Evolutionary conservation across 2,888 invertebrate species (phyloP).

Genomic region (Apomyelois bistriatella): DNA sequence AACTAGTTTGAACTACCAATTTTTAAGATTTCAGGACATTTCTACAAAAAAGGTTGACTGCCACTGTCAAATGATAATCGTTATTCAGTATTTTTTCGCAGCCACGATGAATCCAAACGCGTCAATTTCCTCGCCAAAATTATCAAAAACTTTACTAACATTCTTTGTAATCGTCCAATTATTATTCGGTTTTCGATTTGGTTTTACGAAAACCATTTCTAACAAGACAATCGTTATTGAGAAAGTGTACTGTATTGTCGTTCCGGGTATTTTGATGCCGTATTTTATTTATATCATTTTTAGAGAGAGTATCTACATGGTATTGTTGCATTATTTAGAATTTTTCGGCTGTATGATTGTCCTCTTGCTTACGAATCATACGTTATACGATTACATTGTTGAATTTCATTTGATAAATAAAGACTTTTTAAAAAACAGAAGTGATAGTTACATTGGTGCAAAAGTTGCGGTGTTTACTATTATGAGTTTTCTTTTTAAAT

Average conservation of each 20-base stretch:
- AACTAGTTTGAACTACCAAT: no score
- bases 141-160: not conserved
- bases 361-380: not conserved
- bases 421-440: not conserved
- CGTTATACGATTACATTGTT: conserved; percentile 1
- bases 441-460: not conserved
- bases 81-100: no score
- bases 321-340: not conserved
- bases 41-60: no score
- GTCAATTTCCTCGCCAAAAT: not conserved
- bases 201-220: conserved; percentile 6
- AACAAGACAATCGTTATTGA: not conserved
- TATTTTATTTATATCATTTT: not conserved
- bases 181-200: conserved; percentile 9
- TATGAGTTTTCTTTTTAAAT: not conserved
- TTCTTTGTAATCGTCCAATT: conserved; percentile 5
- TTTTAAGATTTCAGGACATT: no score
- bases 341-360: not conserved
- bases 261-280: not conserved
- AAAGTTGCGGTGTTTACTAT: not conserved
- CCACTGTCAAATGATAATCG: no score
- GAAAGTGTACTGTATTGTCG: not conserved
- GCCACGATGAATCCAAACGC: not conserved
- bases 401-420: not conserved
- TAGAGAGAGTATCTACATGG: not conserved